Evolutionary conservation across 2,888 invertebrate species (phyloP), one percentile per base, ranked within the genome.

Genomic region (Plagodis dolabraria): DNA sequence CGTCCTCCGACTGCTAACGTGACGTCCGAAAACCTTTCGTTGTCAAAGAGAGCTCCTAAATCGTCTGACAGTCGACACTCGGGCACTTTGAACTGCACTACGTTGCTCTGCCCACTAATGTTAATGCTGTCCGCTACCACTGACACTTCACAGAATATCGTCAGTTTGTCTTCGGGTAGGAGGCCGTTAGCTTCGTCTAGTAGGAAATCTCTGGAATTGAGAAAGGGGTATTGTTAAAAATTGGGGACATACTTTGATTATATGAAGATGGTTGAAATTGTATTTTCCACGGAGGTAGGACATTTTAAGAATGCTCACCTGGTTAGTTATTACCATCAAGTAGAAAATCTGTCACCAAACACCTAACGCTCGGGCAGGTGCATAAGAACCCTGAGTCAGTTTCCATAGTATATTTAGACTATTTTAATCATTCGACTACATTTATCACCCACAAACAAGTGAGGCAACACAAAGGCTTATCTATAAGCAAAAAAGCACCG

Each of bases 81-180:
- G 73, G 98, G 98, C 81, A 97, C 97, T 95, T 99, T 99, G 90
- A 99, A 99, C 90, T 99, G 99, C 77, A 98, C 97, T 82, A 98
- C 98, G 90, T 98, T 99, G 82, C 98, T 98, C 93, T 99, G 99
- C 70, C 99, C 99, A 77, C 99, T 99, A 82, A 99, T 98, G 94
- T 99, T 99, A 80, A 99, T 98, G 92, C 99, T 99, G 93, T 99
- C 99, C 61, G 99, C 99, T 51, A 99, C 99, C 47, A 99, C 99
- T 58, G 93, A 93, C 89, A 96, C 99, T 95, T 99, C 99, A 94
- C 99, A 99, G 94, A 99, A 99, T 94, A 99, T 99, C 86, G 99
- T 99, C 87, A 99, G 94, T 93, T 99, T 99, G 89, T 99, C 99
- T 88, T 99, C 99, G 12, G 99, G 99, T 78, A 99, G 94, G 48